These are phyloP conservation scores for Heliconius erato DNA, from an alignment of 2,888 invertebrate species.

Conservation along the genomic window DNA sequence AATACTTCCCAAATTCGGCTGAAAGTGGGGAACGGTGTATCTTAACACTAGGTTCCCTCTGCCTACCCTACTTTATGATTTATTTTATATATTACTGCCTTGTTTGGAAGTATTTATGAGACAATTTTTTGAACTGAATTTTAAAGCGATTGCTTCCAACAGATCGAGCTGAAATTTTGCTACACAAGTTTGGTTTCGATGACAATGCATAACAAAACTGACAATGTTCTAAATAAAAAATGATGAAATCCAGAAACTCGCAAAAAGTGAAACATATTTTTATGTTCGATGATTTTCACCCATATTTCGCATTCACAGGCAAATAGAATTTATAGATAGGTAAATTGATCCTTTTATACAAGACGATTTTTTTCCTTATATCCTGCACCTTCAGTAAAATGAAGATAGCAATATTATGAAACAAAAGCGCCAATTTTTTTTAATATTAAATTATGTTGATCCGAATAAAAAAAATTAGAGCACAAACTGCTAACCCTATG, in stretches of 20 bases:
- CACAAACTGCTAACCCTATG: too few relatives aligned
- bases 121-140: background rate
- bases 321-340: background rate
- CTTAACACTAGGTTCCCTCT: too few relatives aligned
- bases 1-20: too few relatives aligned
- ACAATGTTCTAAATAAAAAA: background rate
- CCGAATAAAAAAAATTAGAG: too few relatives aligned
- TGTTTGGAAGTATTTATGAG: background rate
- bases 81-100: background rate
- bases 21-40: too few relatives aligned
- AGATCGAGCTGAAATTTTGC: constrained; percentile 8
- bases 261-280: background rate
- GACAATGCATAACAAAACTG: constrained; percentile 3
- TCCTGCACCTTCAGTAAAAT: too few relatives aligned
- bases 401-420: too few relatives aligned
- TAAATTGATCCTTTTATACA: too few relatives aligned
- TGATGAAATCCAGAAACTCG: background rate
- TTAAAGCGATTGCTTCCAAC: background rate
- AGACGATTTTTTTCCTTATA: too few relatives aligned
- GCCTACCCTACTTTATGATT: too few relatives aligned
- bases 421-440: too few relatives aligned
- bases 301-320: background rate
- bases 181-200: background rate
- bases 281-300: background rate
- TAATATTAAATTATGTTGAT: too few relatives aligned